Base-by-base conservation (phyloP, 35 echinoderm and acorn worm species). In the Holothuria glaberrima region DNA sequence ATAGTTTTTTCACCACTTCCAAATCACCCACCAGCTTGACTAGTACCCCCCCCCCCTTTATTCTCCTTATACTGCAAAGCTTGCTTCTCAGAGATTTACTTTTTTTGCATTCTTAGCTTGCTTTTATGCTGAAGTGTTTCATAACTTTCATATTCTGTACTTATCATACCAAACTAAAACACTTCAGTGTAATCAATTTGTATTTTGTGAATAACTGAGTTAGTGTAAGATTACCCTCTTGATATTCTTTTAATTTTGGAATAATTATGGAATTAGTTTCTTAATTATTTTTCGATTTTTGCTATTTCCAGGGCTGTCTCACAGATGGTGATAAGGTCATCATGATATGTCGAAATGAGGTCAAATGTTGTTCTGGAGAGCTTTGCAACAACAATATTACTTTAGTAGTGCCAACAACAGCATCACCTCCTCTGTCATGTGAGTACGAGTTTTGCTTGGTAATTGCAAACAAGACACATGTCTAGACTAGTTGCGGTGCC, bases 301-400 rank as follows among this genome's bases (percentile, higher is more conserved):
- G 41, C 48, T 50, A 52, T 80, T 86, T 65, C 7, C 82, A 86
- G 82, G 82, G 82, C 28, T 86, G 82, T 30, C 59, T 62, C 6
- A 65, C 54, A 35, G 32, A 86, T 57, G 61, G 44, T 18, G 82
- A 62, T n/a, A 50, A 86, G 32, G 82, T 65, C 28, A 58, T 62
- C 52, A 86, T 86, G 57, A 18, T 86, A 17, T 86, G 82, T 35
- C 54, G 22, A 22, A 86, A 22, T 86, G 30, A 62, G 6, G 82
- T 86, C 4, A 4, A 86, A 60, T 86, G 82, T 36, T 86, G 82
- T 1, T 28, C n/a, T 21, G 24, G 61, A 17, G 82, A 60, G 13
- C 82, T 86, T 28, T 86, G 82, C 59, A 86, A 86, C 82, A 60
- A 86, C 56, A 38, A 86, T n/a, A 86, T 62, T 14, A 65, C 59